Percentiles rank a stretch among this genome's conserved stretches.
phyloP scores from a whole-genome alignment of 2,113 vertebrate genomes.

The Hypomesus transpacificus region DNA sequence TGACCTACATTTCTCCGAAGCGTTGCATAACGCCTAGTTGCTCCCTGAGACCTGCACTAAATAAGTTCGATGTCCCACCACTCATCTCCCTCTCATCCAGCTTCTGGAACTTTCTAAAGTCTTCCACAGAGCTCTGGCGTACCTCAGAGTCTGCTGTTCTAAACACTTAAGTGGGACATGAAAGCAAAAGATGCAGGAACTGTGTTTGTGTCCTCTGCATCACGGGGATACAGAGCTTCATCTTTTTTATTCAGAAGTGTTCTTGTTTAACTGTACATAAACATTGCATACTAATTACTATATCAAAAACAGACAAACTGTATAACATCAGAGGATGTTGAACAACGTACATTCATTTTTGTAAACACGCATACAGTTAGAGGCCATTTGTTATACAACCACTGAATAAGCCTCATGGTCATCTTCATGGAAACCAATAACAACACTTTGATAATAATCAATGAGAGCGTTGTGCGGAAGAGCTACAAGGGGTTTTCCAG shows the following conservation, averaged over 20 bases:
- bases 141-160: neutral
- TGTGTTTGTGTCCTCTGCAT: neutral
- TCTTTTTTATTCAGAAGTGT: constrained; percentile 47
- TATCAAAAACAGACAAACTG: constrained; percentile 40
- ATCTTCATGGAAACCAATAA: constrained; percentile 22
- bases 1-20: constrained; percentile 23
- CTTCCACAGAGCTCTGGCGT: neutral
- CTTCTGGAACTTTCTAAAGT: neutral
- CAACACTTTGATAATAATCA: constrained; percentile 5
- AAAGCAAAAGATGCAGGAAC: neutral
- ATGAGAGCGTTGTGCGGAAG: constrained; percentile 21
- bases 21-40: neutral
- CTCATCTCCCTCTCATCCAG: no score
- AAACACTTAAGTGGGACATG: neutral
- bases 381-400: constrained; percentile 36
- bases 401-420: constrained; percentile 20
- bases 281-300: constrained; percentile 36
- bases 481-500: constrained; percentile 27
- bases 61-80: neutral
- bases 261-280: constrained; percentile 29
- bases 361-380: constrained; percentile 39
- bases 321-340: constrained; percentile 33
- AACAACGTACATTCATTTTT: constrained; percentile 56
- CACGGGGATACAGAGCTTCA: constrained; percentile 5
- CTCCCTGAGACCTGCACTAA: neutral